Evolutionary conservation across 37 sponge, comb jelly and placozoan species (phyloP).

Genomic region (Chondrilla cf. caribensis): DNA sequence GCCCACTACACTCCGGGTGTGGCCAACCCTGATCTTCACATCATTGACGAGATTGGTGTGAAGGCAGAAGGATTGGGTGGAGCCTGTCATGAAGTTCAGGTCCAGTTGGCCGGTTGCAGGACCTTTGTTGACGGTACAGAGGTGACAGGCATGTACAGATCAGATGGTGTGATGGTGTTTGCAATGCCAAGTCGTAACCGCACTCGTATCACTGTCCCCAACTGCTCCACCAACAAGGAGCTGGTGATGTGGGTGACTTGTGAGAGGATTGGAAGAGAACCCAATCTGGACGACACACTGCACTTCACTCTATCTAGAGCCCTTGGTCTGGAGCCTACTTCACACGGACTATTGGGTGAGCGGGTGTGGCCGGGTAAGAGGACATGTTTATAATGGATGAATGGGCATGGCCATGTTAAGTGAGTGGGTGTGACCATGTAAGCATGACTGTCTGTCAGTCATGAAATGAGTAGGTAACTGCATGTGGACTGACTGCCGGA

Average conservation of each 20-base stretch:
- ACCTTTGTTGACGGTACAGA: neutral
- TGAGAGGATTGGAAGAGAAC: neutral
- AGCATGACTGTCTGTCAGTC: too few relatives aligned
- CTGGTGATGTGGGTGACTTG: slow-evolving; percentile 58
- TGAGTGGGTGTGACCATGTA: too few relatives aligned
- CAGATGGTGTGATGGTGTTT: neutral
- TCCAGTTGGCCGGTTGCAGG: neutral
- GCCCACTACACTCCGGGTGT: slow-evolving; percentile 7
- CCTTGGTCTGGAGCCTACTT: slow-evolving; percentile 36
- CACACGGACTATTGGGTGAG: slow-evolving; percentile 61
- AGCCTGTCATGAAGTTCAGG: neutral
- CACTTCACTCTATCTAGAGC: slow-evolving; percentile 34
- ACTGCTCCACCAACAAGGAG: slow-evolving; percentile 28
- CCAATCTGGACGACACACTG: neutral
- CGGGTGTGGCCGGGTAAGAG: neutral
- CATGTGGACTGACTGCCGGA: too few relatives aligned
- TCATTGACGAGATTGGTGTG: slow-evolving; percentile 8
- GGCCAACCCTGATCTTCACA: neutral
- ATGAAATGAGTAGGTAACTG: too few relatives aligned
- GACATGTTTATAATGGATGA: neutral
- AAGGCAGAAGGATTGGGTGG: neutral
- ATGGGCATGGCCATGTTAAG: neutral
- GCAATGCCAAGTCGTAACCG: neutral
- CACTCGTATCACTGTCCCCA: slow-evolving; percentile 44
- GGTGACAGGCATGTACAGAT: neutral